A percentile compares a stretch with the other conserved stretches of the same genome.
phyloP scores from a whole-genome alignment of 2,888 invertebrate species.

The Drosophila mimica region DNA sequence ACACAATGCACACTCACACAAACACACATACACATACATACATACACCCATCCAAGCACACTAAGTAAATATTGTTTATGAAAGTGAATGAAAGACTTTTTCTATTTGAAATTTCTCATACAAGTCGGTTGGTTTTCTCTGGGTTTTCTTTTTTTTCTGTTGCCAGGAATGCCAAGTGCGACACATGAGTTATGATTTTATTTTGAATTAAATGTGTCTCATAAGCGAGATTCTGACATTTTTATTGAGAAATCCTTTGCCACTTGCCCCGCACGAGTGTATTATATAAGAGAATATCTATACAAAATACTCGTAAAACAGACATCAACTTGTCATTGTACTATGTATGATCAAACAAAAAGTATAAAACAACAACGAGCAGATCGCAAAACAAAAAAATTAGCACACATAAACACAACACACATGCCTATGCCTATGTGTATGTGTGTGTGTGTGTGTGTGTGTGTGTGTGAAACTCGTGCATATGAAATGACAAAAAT shows the following conservation, averaged over 20 bases:
- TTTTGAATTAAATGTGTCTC: slow-evolving; percentile 15
- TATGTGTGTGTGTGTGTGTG: not conserved
- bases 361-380: slow-evolving; percentile 42
- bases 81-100: slow-evolving; percentile 12
- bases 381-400: slow-evolving; percentile 68
- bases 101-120: not conserved
- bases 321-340: slow-evolving; percentile 56
- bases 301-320: slow-evolving; percentile 42
- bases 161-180: slow-evolving; percentile 14
- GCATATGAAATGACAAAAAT: slow-evolving; percentile 53
- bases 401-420: slow-evolving; percentile 39
- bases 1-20: not conserved
- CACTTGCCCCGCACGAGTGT: slow-evolving; percentile 13
- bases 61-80: slow-evolving; percentile 15
- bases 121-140: not conserved
- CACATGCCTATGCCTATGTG: slow-evolving; percentile 1
- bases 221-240: slow-evolving; percentile 13
- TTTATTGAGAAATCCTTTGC: slow-evolving; percentile 50
- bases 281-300: slow-evolving; percentile 42
- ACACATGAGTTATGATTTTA: slow-evolving; percentile 13
- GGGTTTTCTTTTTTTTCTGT: not conserved
- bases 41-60: not conserved
- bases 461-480: slow-evolving; percentile 20
- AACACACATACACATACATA: not conserved
- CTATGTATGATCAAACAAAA: slow-evolving; percentile 68